Conservation (phyloP, 2,113 vertebrate genomes). For the Elanus axillaris region DNA sequence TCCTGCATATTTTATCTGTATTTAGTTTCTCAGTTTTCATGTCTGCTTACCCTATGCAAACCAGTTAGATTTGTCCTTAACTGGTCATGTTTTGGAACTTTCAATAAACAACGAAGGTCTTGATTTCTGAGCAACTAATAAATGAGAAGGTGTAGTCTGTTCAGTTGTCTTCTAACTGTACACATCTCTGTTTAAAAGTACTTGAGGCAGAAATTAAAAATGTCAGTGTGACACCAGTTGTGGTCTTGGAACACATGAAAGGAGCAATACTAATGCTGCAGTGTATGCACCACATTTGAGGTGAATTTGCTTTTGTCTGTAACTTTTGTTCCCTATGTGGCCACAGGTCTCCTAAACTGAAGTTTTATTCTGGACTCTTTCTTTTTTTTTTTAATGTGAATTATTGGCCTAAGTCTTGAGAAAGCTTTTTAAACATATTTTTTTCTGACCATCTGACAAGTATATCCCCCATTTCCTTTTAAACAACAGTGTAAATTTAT, state of each 20-base stretch:
- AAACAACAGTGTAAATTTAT: neutral
- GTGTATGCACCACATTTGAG: neutral
- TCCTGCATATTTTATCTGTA: neutral
- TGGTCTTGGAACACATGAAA: neutral
- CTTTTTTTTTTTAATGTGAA: neutral
- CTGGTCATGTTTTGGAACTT: neutral
- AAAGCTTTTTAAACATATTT: neutral
- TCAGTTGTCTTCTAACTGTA: neutral
- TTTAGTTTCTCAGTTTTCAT: neutral
- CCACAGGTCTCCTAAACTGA: neutral
- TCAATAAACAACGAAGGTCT: neutral
- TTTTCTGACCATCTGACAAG: neutral
- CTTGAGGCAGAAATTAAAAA: neutral
- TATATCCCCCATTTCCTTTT: neutral
- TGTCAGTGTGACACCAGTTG: neutral
- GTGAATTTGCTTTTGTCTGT: neutral
- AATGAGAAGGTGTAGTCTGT: neutral
- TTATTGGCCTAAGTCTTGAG: neutral
- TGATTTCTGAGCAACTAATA: neutral
- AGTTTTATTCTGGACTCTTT: neutral
- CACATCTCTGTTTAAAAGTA: neutral
- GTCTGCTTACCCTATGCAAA: neutral
- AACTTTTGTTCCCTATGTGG: neutral
- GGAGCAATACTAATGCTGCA: neutral
- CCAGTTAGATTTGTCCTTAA: neutral